Evolutionary conservation across 1,140 invertebrate genomes (phyloP).

Genomic region (Akabosia matsudoensis): DNA sequence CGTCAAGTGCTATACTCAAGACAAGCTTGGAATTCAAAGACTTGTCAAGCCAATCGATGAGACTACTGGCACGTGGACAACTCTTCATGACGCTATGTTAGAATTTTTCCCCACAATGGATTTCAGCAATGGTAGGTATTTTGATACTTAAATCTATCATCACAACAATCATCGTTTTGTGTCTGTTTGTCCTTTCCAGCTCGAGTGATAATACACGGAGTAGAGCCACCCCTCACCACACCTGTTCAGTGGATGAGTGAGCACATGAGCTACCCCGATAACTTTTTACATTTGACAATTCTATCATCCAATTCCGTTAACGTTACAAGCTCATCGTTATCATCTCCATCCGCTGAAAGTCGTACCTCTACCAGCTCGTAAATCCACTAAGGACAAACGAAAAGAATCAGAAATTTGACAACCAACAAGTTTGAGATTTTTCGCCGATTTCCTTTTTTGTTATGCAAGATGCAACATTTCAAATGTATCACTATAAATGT

Average conservation of each 20-base stretch:
- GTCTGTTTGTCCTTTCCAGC: constrained; percentile 61
- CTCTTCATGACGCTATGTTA: constrained; percentile 37
- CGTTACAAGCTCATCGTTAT: background rate
- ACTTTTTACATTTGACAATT: constrained; percentile 76
- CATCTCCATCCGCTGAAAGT: constrained; percentile 1
- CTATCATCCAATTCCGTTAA: constrained; percentile 49
- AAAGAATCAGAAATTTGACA: too few species aligned
- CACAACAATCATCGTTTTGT: too few species aligned
- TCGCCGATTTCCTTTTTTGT: too few species aligned
- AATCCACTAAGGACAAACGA: too few species aligned
- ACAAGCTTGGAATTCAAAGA: constrained; percentile 60
- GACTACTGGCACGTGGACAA: constrained; percentile 41
- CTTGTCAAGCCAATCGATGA: constrained; percentile 70
- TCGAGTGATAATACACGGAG: constrained; percentile 81
- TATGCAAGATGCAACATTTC: background rate
- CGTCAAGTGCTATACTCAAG: constrained; percentile 71
- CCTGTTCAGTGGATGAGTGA: constrained; percentile 96
- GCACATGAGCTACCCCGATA: constrained; percentile 97
- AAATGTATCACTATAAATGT: background rate
- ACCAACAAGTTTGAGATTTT: too few species aligned
- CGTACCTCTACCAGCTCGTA: background rate
- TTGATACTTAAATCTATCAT: too few species aligned
- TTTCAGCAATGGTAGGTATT: constrained; percentile 25
- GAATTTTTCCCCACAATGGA: constrained; percentile 34
- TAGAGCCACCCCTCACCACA: constrained; percentile 80